Conservation (phyloP, 2,888 invertebrate genomes). For the Dicycla oo region DNA sequence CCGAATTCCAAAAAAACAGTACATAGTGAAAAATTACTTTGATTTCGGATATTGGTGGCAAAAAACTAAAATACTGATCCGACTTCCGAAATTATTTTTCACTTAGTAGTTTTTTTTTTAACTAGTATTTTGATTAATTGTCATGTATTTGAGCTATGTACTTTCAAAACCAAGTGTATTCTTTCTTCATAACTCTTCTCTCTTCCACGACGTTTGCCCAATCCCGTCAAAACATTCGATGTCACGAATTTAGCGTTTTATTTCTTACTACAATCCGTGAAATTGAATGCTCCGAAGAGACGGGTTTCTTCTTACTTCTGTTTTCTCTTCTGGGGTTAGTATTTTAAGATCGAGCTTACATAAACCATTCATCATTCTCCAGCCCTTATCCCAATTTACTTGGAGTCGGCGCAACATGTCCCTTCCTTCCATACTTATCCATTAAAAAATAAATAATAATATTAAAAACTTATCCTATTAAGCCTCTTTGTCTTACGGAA, state of each 20-base stretch:
- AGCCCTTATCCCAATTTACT: too few relatives aligned
- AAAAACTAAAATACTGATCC: too few relatives aligned
- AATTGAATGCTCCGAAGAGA: slow-evolving; percentile 69
- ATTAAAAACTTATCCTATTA: too few relatives aligned
- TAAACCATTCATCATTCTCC: background rate
- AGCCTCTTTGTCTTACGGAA: too few relatives aligned
- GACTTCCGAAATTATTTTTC: too few relatives aligned
- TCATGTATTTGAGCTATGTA: background rate
- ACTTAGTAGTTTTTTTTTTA: background rate
- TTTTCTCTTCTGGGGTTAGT: background rate
- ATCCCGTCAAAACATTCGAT: slow-evolving; percentile 71
- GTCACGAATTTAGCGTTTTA: slow-evolving; percentile 80
- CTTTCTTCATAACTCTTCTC: background rate
- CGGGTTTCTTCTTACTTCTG: slow-evolving; percentile 19
- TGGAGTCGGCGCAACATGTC: too few relatives aligned
- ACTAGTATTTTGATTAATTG: background rate
- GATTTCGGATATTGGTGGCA: too few relatives aligned
- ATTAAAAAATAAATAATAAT: too few relatives aligned
- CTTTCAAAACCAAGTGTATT: background rate
- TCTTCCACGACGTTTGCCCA: background rate
- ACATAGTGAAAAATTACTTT: too few relatives aligned
- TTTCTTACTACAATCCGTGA: slow-evolving; percentile 65
- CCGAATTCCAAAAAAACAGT: too few relatives aligned
- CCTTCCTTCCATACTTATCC: too few relatives aligned
- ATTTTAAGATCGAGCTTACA: background rate